A percentile compares a stretch with the other conserved stretches of the same genome.
Evolutionary conservation across 2,113 vertebrate species (phyloP).

Genomic region (Hassar affinis): DNA sequence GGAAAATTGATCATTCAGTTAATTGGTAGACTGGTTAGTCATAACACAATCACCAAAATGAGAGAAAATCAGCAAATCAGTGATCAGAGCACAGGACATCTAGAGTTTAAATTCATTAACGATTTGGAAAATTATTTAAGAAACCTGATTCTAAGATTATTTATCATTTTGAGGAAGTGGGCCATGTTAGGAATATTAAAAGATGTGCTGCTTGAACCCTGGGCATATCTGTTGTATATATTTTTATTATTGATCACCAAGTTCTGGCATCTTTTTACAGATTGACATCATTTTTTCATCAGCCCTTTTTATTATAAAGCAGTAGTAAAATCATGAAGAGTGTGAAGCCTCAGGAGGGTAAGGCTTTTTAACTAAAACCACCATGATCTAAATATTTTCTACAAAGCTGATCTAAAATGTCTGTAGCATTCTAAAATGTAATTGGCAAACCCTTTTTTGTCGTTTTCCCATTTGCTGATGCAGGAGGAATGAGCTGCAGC

Average conservation of each 20-base stretch:
- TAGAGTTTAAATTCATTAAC: not conserved
- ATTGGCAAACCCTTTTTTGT: not conserved
- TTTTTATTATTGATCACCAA: not conserved
- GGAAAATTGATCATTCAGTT: not conserved
- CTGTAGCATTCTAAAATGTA: not conserved
- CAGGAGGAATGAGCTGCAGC: conserved; percentile 1
- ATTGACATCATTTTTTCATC: not conserved
- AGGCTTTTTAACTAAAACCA: not conserved
- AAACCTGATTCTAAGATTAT: not conserved
- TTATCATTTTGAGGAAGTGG: not conserved
- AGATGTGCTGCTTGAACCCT: not conserved
- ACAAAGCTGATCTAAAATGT: not conserved
- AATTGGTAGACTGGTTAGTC: not conserved
- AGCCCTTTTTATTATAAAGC: not conserved
- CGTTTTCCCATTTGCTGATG: not conserved
- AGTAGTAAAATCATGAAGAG: not conserved
- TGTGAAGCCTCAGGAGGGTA: not conserved
- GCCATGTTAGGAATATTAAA: not conserved
- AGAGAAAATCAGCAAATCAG: not conserved
- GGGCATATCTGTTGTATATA: not conserved
- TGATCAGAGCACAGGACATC: not conserved
- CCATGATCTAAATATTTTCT: not conserved
- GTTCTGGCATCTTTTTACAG: not conserved
- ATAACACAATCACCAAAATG: too few species aligned
- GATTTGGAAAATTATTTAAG: not conserved